Evolutionary conservation across 2,113 vertebrate genomes (phyloP).

Genomic region (Dendrocopos noguchii): DNA sequence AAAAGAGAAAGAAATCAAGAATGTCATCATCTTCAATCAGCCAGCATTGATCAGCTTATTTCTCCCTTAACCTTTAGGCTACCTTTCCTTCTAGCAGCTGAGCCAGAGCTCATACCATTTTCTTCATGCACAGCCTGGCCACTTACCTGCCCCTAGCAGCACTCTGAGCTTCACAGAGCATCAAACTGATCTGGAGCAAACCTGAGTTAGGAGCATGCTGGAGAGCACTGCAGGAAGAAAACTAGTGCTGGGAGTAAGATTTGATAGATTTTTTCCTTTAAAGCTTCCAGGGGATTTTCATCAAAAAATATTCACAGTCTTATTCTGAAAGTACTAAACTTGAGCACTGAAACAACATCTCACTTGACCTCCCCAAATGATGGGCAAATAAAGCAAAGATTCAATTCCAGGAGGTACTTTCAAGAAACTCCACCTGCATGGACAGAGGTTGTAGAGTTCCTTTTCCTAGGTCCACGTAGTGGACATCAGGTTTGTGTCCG

Average conservation of each 20-base stretch:
- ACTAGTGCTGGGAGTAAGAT: neutral
- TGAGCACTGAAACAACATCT: neutral
- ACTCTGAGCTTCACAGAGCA: neutral
- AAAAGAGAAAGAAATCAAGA: neutral
- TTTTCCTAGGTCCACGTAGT: neutral
- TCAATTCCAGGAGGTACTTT: neutral
- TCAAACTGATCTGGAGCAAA: neutral
- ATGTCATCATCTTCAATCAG: neutral
- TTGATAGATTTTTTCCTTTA: neutral
- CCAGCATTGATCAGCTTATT: neutral
- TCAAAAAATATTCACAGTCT: neutral
- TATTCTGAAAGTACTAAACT: neutral
- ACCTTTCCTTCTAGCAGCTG: neutral
- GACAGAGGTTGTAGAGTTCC: neutral
- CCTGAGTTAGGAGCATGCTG: neutral
- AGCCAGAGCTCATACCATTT: neutral
- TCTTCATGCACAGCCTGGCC: neutral
- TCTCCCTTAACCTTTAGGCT: neutral
- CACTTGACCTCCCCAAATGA: neutral
- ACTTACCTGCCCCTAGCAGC: neutral
- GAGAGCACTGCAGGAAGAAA: neutral
- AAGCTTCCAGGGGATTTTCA: neutral
- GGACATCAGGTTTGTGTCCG: neutral
- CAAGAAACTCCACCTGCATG: neutral
- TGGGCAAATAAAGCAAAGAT: neutral